phyloP scores from a whole-genome alignment of 1,140 invertebrate genomes.

The Medauroidea extradentata region DNA sequence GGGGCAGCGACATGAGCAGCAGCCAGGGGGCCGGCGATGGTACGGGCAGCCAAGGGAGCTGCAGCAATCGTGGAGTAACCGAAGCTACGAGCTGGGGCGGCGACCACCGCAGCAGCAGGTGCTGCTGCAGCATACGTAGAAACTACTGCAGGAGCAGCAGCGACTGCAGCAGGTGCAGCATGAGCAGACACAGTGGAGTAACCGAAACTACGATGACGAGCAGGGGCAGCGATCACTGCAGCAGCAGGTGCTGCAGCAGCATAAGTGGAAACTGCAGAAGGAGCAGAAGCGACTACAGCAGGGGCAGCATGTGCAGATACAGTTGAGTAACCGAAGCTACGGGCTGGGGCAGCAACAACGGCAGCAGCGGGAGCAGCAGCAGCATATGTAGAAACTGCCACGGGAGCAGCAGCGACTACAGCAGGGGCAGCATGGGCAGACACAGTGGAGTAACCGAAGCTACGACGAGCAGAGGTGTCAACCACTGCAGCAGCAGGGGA shows the following conservation, averaged over 20 bases:
- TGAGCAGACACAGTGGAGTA: not conserved
- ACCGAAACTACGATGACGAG: no score
- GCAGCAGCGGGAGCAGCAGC: not conserved
- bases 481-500: not conserved
- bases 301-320: not conserved
- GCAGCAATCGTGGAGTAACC: not conserved
- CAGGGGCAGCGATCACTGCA: not conserved
- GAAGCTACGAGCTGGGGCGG: not conserved
- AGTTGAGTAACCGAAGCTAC: not conserved
- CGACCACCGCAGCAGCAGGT: not conserved
- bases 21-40: not conserved
- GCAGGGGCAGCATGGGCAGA: not conserved
- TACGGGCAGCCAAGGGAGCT: not conserved
- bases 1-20: constrained; percentile 10
- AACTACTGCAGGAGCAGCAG: not conserved
- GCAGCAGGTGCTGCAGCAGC: not conserved
- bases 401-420: not conserved
- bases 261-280: no score
- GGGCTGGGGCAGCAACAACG: not conserved
- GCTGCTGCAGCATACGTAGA: not conserved
- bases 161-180: not conserved
- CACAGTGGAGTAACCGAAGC: not conserved
- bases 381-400: not conserved
- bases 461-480: not conserved
- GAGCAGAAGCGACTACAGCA: not conserved